Evolutionary conservation across 2,113 vertebrate species (phyloP).

Genomic region (Tachycineta bicolor): DNA sequence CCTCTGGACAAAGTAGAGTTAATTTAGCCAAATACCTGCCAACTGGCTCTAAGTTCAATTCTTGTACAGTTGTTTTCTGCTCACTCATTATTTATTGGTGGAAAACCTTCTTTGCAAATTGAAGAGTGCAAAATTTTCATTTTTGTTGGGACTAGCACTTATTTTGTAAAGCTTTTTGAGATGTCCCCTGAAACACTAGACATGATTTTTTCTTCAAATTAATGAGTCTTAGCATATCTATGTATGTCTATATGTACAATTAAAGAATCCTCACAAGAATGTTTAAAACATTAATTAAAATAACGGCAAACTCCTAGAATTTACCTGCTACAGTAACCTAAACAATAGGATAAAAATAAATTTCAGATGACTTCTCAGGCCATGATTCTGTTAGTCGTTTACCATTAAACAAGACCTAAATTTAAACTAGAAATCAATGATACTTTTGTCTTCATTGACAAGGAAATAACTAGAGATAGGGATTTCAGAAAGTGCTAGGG

Average conservation of each 20-base stretch:
- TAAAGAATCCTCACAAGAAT: neutral
- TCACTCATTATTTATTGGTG: neutral
- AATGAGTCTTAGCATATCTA: neutral
- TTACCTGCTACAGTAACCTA: neutral
- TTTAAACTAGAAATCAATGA: neutral
- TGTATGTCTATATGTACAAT: neutral
- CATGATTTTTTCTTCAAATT: neutral
- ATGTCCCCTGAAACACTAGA: neutral
- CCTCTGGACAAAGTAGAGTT: neutral
- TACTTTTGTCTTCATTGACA: neutral
- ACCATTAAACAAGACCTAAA: neutral
- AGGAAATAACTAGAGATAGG: neutral
- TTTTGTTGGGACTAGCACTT: neutral
- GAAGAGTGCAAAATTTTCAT: neutral
- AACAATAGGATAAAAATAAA: neutral
- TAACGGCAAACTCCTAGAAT: neutral
- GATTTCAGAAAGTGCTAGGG: neutral
- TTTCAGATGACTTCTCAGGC: neutral
- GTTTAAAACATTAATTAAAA: neutral
- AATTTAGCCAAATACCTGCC: neutral
- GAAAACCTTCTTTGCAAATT: neutral
- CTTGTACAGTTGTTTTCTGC: neutral
- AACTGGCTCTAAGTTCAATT: neutral
- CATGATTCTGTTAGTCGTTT: neutral
- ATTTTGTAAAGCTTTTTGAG: neutral